phyloP scores from a whole-genome alignment of 2,888 invertebrate genomes.

The Trichogramma evanescens region DNA sequence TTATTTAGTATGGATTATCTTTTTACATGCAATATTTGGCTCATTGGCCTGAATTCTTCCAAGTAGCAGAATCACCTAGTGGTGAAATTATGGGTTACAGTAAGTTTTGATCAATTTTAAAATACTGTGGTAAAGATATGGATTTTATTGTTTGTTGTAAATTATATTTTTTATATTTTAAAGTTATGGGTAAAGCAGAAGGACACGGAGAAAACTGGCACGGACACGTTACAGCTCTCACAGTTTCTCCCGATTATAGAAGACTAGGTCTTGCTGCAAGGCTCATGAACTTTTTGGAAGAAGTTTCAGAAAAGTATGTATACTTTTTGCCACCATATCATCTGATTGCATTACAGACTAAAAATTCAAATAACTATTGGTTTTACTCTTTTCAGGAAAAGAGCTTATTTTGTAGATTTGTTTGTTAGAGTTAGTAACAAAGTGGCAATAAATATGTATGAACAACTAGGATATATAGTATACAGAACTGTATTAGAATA shows the following conservation, averaged over 20 bases:
- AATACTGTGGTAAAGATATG: not conserved
- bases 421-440: conserved; percentile 97
- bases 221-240: conserved; percentile 97
- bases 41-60: conserved; percentile 98
- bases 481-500: conserved; percentile 95
- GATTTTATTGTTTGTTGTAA: not conserved
- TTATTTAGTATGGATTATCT: conserved; percentile 66
- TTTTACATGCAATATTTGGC: conserved; percentile 98
- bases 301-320: conserved; percentile 86
- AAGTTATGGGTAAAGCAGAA: conserved; percentile 99
- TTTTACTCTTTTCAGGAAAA: conserved; percentile 67
- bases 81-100: conserved; percentile 99
- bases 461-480: conserved; percentile 89
- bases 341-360: not conserved
- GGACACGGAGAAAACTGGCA: conserved; percentile 96
- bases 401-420: conserved; percentile 93
- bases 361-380: not conserved
- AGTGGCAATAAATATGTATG: conserved; percentile 97
- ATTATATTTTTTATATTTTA: conserved; percentile 32
- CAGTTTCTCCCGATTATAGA: conserved; percentile 90
- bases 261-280: conserved; percentile 86
- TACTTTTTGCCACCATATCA: not conserved
- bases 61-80: conserved; percentile 91
- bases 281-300: conserved; percentile 90
- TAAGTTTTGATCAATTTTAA: conserved; percentile 50